These are phyloP conservation scores for Phallusia fumigata DNA, from an alignment of 23 tunicate genomes.

Conservation along the genomic window DNA sequence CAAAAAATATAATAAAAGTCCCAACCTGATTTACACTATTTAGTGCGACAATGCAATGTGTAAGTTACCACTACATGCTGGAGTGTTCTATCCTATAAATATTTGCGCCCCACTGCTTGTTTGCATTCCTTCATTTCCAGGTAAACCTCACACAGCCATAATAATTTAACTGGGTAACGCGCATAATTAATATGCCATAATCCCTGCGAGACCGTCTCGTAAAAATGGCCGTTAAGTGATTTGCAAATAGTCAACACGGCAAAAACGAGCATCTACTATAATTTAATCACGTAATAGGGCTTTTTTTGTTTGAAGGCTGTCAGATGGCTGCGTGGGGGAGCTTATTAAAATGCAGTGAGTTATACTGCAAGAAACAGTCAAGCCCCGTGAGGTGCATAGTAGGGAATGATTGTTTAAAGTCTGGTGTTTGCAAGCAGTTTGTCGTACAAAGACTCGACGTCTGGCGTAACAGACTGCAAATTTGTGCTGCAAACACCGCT, in stretches of 20 bases:
- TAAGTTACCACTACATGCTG: too few relatives aligned
- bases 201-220: background rate
- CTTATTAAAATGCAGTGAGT: background rate
- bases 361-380: background rate
- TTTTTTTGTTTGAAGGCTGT: background rate
- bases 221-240: background rate
- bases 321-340: background rate
- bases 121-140: too few relatives aligned
- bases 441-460: background rate
- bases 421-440: background rate
- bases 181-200: conserved; percentile 2
- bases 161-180: background rate
- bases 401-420: background rate
- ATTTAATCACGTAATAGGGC: background rate
- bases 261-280: background rate
- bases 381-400: background rate
- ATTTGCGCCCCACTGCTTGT: too few relatives aligned
- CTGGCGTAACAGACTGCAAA: background rate
- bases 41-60: too few relatives aligned
- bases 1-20: too few relatives aligned
- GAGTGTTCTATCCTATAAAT: too few relatives aligned
- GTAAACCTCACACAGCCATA: too few relatives aligned
- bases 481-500: background rate
- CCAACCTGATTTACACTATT: too few relatives aligned
- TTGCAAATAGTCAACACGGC: background rate